Base-by-base conservation (phyloP, 1,140 invertebrate genomes). In the Alviniconcha marisindica region DNA sequence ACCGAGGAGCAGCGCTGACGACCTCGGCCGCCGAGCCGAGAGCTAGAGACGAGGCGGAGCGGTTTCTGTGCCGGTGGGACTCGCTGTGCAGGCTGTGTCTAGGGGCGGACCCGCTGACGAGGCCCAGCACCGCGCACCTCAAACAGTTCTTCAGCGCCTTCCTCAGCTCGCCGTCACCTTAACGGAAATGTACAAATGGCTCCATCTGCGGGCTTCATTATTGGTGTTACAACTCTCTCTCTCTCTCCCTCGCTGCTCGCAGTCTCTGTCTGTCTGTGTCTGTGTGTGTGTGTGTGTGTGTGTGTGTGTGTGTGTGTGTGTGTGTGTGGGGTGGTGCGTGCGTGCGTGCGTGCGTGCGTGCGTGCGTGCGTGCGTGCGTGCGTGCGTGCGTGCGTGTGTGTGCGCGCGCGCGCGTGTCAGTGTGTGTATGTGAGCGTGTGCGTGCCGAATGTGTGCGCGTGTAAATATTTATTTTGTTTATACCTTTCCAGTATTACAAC, bases 371-470 rank as follows among this genome's bases (percentile, higher is more conserved):
- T 21, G 48, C 48, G 48, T 21, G 56, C 28, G 56, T 60, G 24
- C 28, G 56, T 60, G 24, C 28, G 56, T 60, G 24, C 28, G 56
- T 60, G 56, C 28, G 24, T 60, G 24, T 12, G 56, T 60, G 56
- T 60, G 56, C 28, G 56, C 28, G 56, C 24, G 56, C 28, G 56
- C 28, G 56, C 24, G 56, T 60, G 56, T n/a, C n/a, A n/a, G n/a
- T n/a, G n/a, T n/a, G n/a, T n/a, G n/a, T n/a, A n/a, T n/a, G n/a
- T n/a, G n/a, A n/a, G n/a, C n/a, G n/a, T n/a, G n/a, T n/a, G n/a
- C n/a, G n/a, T n/a, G n/a, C n/a, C n/a, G n/a, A n/a, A n/a, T 60
- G 56, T 60, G 56, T 60, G 56, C 28, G 56, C 28, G 56, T 60
- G 56, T 60, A 4, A 4, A 4, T 60, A n/a, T 60, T 7, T 4